phyloP scores from a whole-genome alignment of 1,140 invertebrate genomes.

The silkworm (Bombyx mori) region ASM3026992v2 NC_085133.1:7896501-7897000 shows the following conservation, averaged over 20 bases:
- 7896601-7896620: slow-evolving; percentile 5
- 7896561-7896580: no score
- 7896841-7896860: slow-evolving; percentile 37
- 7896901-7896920: slow-evolving; percentile 37
- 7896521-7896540: background rate
- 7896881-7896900: slow-evolving; percentile 36
- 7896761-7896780: slow-evolving; percentile 48
- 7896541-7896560: slow-evolving; percentile 9
- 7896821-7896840: slow-evolving; percentile 50
- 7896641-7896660: slow-evolving; percentile 55
- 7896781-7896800: slow-evolving; percentile 31
- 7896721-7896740: slow-evolving; percentile 50
- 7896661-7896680: slow-evolving; percentile 50
- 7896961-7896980: slow-evolving; percentile 32
- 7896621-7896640: slow-evolving; percentile 57
- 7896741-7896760: slow-evolving; percentile 46
- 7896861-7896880: slow-evolving; percentile 38
- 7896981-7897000: slow-evolving; percentile 36
- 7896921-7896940: slow-evolving; percentile 59
- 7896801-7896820: slow-evolving; percentile 57
- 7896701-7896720: slow-evolving; percentile 39
- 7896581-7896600: no score
- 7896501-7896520: background rate
- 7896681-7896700: slow-evolving; percentile 28
- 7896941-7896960: slow-evolving; percentile 68